A percentile compares a stretch with the other conserved stretches of the same genome.
These are phyloP conservation scores for Meloidogyne hapla DNA, from an alignment of 1,140 invertebrate species.

Conservation along the genomic window DNA sequence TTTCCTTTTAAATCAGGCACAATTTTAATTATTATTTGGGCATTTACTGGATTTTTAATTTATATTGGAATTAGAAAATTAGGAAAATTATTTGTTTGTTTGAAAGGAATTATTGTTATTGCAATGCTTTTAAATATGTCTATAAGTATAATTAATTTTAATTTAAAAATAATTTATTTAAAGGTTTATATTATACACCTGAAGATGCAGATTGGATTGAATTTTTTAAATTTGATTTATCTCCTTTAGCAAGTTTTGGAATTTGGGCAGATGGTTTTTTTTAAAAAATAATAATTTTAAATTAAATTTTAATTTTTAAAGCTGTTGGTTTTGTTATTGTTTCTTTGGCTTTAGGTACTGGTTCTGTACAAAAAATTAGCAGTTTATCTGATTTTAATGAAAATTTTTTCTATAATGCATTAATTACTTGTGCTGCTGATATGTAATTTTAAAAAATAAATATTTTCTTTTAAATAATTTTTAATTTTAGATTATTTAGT, in stretches of 20 bases:
- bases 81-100: not conserved
- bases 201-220: not conserved
- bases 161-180: not conserved
- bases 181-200: too few species aligned
- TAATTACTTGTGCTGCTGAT: constrained; percentile 1
- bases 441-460: not conserved
- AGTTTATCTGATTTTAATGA: constrained; percentile 3
- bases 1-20: not conserved
- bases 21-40: constrained; percentile 3
- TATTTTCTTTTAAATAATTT: not conserved
- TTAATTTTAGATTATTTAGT: constrained; percentile 5
- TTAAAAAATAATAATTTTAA: not conserved
- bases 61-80: not conserved
- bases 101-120: not conserved
- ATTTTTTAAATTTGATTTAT: constrained; percentile 2
- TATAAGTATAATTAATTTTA: not conserved
- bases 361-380: not conserved
- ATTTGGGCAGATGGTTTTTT: not conserved
- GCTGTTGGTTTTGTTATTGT: not conserved
- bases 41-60: not conserved
- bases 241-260: not conserved
- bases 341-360: not conserved
- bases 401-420: not conserved
- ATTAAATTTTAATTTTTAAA: not conserved
- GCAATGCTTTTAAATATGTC: not conserved